A percentile compares a stretch with the other conserved stretches of the same genome.
Conservation (phyloP, 2,113 vertebrate genomes). For the Erythrolamprus reginae region DNA sequence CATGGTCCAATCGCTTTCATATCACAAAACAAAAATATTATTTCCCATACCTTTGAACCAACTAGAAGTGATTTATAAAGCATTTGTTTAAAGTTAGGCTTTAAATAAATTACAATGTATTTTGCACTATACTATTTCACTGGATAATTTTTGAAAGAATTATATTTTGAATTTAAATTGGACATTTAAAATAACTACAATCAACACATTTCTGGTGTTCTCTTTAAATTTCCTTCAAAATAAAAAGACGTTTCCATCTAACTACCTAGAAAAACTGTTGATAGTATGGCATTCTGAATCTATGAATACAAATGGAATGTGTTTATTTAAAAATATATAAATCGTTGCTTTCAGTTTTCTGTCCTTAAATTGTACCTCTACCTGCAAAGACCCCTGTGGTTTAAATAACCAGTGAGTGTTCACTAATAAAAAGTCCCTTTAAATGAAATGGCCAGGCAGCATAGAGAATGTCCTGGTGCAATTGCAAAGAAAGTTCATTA, state of each 20-base stretch:
- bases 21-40: background rate
- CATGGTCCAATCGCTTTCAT: background rate
- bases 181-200: conserved; percentile 35
- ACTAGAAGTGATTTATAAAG: background rate
- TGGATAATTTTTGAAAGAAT: background rate
- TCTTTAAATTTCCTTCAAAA: conserved; percentile 37
- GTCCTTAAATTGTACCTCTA: conserved; percentile 56
- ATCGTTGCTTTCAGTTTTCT: conserved; percentile 46
- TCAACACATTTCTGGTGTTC: conserved; percentile 19
- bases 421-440: conserved; percentile 77
- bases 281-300: conserved; percentile 48
- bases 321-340: conserved; percentile 35
- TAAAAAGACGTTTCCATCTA: conserved; percentile 21
- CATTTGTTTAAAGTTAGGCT: background rate
- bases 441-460: conserved; percentile 71
- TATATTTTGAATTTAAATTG: conserved; percentile 2
- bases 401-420: conserved; percentile 68
- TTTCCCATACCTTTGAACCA: background rate
- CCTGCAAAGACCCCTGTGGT: conserved; percentile 71
- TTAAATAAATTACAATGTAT: background rate
- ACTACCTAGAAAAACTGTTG: conserved; percentile 33
- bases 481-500: conserved; percentile 72
- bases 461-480: conserved; percentile 64
- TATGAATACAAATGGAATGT: conserved; percentile 38
- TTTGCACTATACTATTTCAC: background rate